Percentiles rank a stretch among this genome's conserved stretches.
Evolutionary conservation across 2,888 invertebrate species (phyloP).

Genomic region (Leptopterna dolabrata): DNA sequence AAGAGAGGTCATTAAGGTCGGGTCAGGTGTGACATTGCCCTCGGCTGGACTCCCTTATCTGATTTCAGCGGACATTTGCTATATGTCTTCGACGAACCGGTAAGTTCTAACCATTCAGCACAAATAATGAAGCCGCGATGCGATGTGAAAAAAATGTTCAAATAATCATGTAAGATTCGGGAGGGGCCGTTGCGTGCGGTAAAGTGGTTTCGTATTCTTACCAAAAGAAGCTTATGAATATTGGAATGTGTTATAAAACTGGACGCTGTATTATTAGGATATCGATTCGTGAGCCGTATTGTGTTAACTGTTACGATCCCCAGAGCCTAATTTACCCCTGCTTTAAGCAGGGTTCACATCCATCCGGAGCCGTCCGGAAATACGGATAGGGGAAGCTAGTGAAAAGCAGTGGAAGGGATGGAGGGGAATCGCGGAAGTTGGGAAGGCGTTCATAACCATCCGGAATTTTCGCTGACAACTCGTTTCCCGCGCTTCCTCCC

Average conservation of each 20-base stretch:
- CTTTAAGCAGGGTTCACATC: too few species aligned
- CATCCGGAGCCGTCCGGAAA: too few species aligned
- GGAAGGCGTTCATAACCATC: too few species aligned
- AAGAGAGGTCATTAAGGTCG: background rate
- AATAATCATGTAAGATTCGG: background rate
- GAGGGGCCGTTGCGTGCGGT: background rate
- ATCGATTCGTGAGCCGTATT: background rate
- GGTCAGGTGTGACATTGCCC: background rate
- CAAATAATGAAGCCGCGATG: background rate
- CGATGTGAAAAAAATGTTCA: background rate
- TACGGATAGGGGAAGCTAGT: too few species aligned
- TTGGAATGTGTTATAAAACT: background rate
- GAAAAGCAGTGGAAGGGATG: too few species aligned
- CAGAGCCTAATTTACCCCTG: too few species aligned
- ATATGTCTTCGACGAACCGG: constrained; percentile 6
- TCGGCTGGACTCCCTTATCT: background rate
- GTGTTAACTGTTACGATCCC: background rate
- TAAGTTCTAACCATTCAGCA: background rate
- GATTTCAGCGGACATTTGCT: background rate
- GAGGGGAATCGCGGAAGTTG: too few species aligned
- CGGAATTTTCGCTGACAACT: too few species aligned
- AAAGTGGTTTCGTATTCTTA: background rate
- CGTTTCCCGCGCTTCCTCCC: too few species aligned
- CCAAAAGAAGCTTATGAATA: background rate
- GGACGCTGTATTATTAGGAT: background rate